phyloP scores from a whole-genome alignment of 2,888 invertebrate species.

The Dasypolia templi region DNA sequence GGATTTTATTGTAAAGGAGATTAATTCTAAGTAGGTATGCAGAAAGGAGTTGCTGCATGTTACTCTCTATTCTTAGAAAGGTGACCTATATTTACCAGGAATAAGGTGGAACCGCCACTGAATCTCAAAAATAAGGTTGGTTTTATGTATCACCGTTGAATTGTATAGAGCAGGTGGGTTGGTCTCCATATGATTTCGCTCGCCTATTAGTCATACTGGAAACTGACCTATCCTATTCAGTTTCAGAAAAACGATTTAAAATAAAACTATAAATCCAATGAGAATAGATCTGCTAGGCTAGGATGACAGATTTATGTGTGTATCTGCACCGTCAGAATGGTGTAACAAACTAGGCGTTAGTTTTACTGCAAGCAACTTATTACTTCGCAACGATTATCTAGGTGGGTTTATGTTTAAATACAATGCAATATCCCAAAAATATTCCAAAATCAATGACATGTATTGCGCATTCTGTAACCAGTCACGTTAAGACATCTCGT shows the following conservation, averaged over 20 bases:
- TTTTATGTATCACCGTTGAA: too few species aligned
- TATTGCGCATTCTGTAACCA: constrained; percentile 63
- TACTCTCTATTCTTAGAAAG: background rate
- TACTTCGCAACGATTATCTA: constrained; percentile 56
- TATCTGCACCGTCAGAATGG: background rate
- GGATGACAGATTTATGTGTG: background rate
- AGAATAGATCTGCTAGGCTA: background rate
- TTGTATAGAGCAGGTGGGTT: background rate
- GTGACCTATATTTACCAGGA: background rate
- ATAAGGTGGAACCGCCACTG: too few species aligned
- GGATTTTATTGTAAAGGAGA: too few species aligned
- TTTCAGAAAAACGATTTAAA: background rate
- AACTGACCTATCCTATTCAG: too few species aligned
- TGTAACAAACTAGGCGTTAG: constrained; percentile 7
- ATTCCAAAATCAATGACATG: constrained; percentile 58
- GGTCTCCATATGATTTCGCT: background rate
- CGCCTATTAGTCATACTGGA: too few species aligned
- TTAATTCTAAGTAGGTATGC: too few species aligned
- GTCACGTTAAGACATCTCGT: constrained; percentile 62
- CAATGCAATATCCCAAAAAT: constrained; percentile 59
- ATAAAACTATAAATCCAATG: background rate
- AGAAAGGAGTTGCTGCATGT: background rate
- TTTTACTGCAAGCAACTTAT: constrained; percentile 35
- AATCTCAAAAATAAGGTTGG: too few species aligned
- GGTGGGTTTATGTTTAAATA: constrained; percentile 32